These are phyloP conservation scores for Cyprinodon brontotheroides DNA, from an alignment of 2,113 vertebrate species.

Conservation along the genomic window DNA sequence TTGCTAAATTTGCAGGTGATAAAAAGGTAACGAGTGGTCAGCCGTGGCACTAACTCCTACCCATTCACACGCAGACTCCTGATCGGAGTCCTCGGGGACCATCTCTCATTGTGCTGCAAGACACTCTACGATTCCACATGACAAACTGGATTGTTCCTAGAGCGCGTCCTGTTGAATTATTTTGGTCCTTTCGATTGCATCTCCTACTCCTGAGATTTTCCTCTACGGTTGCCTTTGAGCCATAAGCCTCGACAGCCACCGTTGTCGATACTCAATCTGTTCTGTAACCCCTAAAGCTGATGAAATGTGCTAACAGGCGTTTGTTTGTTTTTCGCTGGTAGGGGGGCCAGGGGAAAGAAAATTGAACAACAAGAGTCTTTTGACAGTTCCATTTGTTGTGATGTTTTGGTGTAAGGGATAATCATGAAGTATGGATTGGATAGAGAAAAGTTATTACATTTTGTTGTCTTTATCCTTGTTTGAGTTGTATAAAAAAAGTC, in stretches of 20 bases:
- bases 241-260: slow-evolving; percentile 70
- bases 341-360: slow-evolving; percentile 67
- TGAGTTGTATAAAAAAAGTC: slow-evolving; percentile 62
- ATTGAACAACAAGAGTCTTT: slow-evolving; percentile 76
- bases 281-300: slow-evolving; percentile 79
- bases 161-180: slow-evolving; percentile 77
- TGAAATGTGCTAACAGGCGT: slow-evolving; percentile 78
- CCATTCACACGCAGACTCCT: slow-evolving; percentile 71
- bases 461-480: slow-evolving; percentile 76
- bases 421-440: slow-evolving; percentile 77
- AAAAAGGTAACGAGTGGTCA: slow-evolving; percentile 66
- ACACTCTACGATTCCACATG: slow-evolving; percentile 76
- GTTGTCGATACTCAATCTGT: slow-evolving; percentile 82
- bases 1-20: slow-evolving; percentile 74
- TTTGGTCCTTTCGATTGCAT: slow-evolving; percentile 74
- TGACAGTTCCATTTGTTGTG: slow-evolving; percentile 75
- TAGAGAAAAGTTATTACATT: slow-evolving; percentile 72
- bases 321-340: slow-evolving; percentile 74
- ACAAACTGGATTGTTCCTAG: slow-evolving; percentile 79
- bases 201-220: slow-evolving; percentile 74
- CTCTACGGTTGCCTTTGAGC: slow-evolving; percentile 73
- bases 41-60: slow-evolving; percentile 69
- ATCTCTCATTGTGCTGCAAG: slow-evolving; percentile 68
- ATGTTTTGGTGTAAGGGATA: slow-evolving; percentile 73
- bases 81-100: slow-evolving; percentile 50